Evolutionary conservation across 2,113 vertebrate genomes (phyloP).

Genomic region (Eulemur macaco): DNA sequence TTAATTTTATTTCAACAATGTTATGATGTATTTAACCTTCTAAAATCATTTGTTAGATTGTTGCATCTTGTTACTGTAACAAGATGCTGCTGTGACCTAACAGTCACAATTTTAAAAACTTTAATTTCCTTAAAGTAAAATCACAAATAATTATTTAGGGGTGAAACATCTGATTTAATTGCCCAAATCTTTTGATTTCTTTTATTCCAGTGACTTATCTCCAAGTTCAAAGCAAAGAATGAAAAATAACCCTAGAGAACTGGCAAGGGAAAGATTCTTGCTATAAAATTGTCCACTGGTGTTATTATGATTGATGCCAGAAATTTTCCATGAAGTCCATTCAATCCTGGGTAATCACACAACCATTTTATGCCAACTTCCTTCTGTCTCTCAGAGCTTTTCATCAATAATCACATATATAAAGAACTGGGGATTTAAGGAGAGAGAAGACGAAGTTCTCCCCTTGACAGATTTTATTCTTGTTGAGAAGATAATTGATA

Average conservation of each 20-base stretch:
- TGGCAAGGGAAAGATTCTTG: not conserved
- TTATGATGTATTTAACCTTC: not conserved
- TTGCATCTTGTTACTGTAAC: not conserved
- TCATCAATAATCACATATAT: not conserved
- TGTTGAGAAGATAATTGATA: not conserved
- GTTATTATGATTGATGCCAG: not conserved
- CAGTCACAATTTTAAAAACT: not conserved
- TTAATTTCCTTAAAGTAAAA: not conserved
- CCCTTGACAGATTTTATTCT: not conserved
- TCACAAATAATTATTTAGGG: not conserved
- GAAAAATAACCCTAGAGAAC: not conserved
- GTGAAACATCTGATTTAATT: not conserved
- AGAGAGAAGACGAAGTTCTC: not conserved
- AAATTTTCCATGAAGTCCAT: not conserved
- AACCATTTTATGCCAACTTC: not conserved
- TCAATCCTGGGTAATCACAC: not conserved
- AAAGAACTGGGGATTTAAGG: not conserved
- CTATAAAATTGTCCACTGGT: not conserved
- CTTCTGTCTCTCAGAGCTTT: not conserved
- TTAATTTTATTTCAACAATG: conserved; percentile 1
- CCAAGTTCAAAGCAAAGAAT: not conserved
- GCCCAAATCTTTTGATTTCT: not conserved
- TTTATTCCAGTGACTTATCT: not conserved
- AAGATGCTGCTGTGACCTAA: not conserved
- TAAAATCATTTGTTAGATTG: not conserved